Evolutionary conservation across 2,888 invertebrate species (phyloP).

Genomic region (Lampropteryx suffumata): DNA sequence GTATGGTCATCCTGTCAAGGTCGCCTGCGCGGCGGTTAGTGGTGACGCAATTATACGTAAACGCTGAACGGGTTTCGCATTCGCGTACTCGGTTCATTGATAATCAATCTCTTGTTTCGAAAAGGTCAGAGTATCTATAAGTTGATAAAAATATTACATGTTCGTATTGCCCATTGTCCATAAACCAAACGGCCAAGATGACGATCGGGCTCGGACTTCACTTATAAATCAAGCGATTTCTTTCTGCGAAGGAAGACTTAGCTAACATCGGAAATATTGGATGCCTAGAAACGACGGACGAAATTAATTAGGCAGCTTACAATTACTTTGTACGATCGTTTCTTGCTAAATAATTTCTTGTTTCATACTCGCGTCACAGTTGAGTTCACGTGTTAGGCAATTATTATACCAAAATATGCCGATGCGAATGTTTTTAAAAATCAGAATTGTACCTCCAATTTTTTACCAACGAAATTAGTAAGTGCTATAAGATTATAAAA

Average conservation of each 20-base stretch:
- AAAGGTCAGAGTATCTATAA: slow-evolving; percentile 45
- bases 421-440: too few species aligned
- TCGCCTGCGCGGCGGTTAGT: slow-evolving; percentile 51
- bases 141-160: slow-evolving; percentile 21
- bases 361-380: slow-evolving; percentile 21
- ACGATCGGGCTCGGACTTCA: background rate
- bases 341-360: slow-evolving; percentile 36
- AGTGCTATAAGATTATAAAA: slow-evolving; percentile 14
- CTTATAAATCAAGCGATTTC: slow-evolving; percentile 41
- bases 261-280: slow-evolving; percentile 29
- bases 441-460: too few species aligned
- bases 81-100: slow-evolving; percentile 60
- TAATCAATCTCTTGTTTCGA: slow-evolving; percentile 48
- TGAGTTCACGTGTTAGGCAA: slow-evolving; percentile 33
- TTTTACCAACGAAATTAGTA: slow-evolving; percentile 27
- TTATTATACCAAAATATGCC: slow-evolving; percentile 20
- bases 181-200: too few species aligned
- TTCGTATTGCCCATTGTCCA: too few species aligned
- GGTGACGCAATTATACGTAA: slow-evolving; percentile 59
- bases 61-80: slow-evolving; percentile 63
- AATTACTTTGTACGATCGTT: slow-evolving; percentile 39
- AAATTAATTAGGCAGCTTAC: slow-evolving; percentile 48
- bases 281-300: slow-evolving; percentile 39
- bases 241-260: slow-evolving; percentile 43
- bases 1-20: slow-evolving; percentile 60